Evolutionary conservation across 2,888 invertebrate species (phyloP).

Genomic region (Dyspetes luteomarginatus): DNA sequence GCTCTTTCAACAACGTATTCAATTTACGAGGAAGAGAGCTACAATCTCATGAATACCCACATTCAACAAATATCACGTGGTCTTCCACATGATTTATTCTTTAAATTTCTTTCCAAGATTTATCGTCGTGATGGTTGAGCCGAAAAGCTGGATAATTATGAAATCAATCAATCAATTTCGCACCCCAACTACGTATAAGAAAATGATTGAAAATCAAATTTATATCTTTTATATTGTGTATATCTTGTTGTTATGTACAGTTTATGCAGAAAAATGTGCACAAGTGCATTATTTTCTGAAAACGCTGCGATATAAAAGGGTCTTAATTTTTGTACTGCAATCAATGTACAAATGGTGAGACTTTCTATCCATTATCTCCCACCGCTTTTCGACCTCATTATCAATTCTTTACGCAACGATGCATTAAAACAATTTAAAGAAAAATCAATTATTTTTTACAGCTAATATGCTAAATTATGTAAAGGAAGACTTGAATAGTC

Average conservation of each 20-base stretch:
- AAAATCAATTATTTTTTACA: background rate
- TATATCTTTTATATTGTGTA: conserved; percentile 40
- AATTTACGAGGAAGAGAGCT: conserved; percentile 92
- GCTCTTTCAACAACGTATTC: conserved; percentile 91
- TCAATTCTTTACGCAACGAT: conserved; percentile 18
- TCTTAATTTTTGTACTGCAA: conserved; percentile 16
- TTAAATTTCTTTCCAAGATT: conserved; percentile 92
- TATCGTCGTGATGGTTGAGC: conserved; percentile 89
- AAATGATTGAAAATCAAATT: conserved; percentile 30
- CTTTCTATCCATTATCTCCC: background rate
- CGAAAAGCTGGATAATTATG: background rate
- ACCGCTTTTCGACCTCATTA: conserved; percentile 4
- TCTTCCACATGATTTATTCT: conserved; percentile 92
- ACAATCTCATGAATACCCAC: conserved; percentile 91
- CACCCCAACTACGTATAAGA: background rate
- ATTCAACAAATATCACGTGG: conserved; percentile 93
- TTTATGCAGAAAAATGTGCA: conserved; percentile 9
- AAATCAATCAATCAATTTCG: background rate
- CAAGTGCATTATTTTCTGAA: background rate
- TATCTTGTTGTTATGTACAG: conserved; percentile 38
- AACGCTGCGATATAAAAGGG: conserved; percentile 9
- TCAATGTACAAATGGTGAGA: background rate
- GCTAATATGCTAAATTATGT: background rate
- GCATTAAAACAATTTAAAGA: background rate
- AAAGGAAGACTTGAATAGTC: background rate